Conservation (phyloP, 2,888 invertebrate genomes). For the Ptychoptera contaminata region DNA sequence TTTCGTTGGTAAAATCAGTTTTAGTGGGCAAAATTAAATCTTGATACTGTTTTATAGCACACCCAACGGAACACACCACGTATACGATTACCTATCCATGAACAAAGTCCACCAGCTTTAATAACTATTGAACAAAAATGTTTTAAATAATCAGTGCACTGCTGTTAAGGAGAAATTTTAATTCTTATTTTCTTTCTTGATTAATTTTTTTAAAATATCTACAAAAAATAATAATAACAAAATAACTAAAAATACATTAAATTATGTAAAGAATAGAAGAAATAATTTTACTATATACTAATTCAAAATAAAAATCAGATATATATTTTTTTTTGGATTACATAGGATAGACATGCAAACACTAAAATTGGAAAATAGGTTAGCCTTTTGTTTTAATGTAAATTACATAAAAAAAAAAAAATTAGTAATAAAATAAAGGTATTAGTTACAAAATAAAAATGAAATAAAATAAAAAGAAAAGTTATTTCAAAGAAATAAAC, state of each 20-base stretch:
- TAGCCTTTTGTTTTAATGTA: neutral
- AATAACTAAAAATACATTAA: too few species aligned
- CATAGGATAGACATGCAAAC: too few species aligned
- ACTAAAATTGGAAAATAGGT: too few species aligned
- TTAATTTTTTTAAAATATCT: too few species aligned
- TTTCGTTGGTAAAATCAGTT: neutral
- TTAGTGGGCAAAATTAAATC: constrained; percentile 12
- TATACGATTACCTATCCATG: constrained; percentile 37
- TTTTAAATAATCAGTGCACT: constrained; percentile 55
- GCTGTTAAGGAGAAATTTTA: constrained; percentile 31
- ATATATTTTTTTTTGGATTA: too few species aligned
- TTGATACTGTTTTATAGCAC: constrained; percentile 27
- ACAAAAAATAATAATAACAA: too few species aligned
- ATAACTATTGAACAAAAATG: constrained; percentile 48
- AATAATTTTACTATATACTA: too few species aligned
- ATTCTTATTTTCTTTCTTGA: neutral
- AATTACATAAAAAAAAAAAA: neutral
- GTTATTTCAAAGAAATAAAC: neutral
- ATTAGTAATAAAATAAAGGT: too few species aligned
- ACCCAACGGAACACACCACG: constrained; percentile 28
- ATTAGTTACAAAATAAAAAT: constrained; percentile 4
- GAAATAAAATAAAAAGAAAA: constrained; percentile 9
- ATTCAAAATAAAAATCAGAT: too few species aligned
- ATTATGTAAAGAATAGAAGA: too few species aligned
- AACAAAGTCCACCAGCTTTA: constrained; percentile 51